Percentiles rank a stretch among this genome's conserved stretches.
Evolutionary conservation across 2,888 invertebrate species (phyloP).

Genomic region (Dynastes maya): DNA sequence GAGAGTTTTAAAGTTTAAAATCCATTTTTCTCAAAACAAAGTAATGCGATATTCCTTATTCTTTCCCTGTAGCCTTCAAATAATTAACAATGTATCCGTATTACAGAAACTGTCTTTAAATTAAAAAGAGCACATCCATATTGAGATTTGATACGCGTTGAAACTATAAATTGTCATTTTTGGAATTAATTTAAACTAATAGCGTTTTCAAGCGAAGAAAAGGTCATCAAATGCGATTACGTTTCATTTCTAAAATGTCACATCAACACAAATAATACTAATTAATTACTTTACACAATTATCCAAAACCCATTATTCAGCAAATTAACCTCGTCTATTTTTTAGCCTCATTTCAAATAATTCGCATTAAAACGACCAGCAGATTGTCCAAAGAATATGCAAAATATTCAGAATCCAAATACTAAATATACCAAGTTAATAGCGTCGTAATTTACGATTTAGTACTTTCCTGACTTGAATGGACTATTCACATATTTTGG

Average conservation of each 20-base stretch:
- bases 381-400: no score
- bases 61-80: no score
- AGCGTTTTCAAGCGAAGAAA: no score
- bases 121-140: not conserved
- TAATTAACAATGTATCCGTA: not conserved
- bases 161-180: not conserved
- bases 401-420: not conserved
- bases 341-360: not conserved
- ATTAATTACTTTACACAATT: not conserved
- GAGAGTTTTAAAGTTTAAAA: no score
- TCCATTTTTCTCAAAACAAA: no score
- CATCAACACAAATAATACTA: not conserved
- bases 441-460: not conserved
- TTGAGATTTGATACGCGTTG: not conserved
- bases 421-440: not conserved
- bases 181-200: not conserved
- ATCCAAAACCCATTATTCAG: not conserved
- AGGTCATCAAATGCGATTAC: not conserved
- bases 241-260: not conserved
- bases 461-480: not conserved
- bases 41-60: no score
- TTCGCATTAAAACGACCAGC: no score
- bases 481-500: constrained; percentile 1
- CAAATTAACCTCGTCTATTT: not conserved
- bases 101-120: not conserved